These are phyloP conservation scores for Zeugodacus cucurbitae DNA, from an alignment of 1,140 invertebrate genomes.

Conservation along the genomic window DNA sequence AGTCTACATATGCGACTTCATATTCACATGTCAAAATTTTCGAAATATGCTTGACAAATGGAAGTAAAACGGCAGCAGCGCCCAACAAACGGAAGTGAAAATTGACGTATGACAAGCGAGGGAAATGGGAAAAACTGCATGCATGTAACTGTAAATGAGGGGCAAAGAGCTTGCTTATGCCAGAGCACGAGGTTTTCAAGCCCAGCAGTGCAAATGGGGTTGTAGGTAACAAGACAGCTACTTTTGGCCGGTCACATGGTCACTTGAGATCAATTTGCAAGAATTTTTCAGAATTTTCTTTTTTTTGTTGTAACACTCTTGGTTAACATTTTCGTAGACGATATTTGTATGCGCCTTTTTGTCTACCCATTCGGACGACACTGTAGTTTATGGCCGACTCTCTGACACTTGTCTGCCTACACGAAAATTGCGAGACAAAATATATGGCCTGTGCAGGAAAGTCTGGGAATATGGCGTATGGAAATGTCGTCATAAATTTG, in stretches of 20 bases:
- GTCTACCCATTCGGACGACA: neutral
- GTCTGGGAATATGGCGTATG: neutral
- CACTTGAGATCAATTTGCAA: neutral
- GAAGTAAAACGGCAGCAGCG: neutral
- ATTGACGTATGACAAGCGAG: neutral
- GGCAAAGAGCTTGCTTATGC: neutral
- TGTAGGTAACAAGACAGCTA: neutral
- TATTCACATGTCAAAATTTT: neutral
- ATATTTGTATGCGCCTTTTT: neutral
- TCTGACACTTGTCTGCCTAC: neutral
- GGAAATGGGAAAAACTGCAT: neutral
- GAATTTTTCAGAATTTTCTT: neutral
- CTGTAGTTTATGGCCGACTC: neutral
- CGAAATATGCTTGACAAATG: neutral
- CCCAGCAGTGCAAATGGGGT: neutral
- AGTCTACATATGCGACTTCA: neutral
- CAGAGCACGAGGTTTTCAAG: neutral
- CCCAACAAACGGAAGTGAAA: neutral
- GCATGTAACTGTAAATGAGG: neutral
- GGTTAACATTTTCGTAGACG: neutral
- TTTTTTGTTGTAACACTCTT: neutral
- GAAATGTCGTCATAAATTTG: slow-evolving; percentile 18
- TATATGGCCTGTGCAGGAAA: neutral
- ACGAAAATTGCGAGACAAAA: neutral
- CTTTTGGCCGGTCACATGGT: neutral